Evolutionary conservation across 2,797 vertebrate genomes (phyloP).

Genomic region (Acrocephalus scirpaceus): DNA sequence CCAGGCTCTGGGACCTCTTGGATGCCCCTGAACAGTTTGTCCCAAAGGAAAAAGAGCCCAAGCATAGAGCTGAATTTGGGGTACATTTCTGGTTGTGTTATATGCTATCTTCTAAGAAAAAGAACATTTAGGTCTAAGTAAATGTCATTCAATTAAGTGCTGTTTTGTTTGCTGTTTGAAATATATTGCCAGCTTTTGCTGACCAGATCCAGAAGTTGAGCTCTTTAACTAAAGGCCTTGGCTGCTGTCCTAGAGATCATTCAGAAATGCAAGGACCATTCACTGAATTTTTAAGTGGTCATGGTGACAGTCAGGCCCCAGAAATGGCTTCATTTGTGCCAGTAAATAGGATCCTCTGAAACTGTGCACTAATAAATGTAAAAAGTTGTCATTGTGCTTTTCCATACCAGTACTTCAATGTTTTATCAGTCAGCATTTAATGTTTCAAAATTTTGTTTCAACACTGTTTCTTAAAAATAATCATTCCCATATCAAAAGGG

Average conservation of each 20-base stretch:
- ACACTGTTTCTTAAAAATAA: not conserved
- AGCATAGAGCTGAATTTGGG: not conserved
- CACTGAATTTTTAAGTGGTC: not conserved
- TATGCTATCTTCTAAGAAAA: not conserved
- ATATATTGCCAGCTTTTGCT: not conserved
- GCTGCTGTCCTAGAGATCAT: conserved; percentile 29
- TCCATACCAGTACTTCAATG: not conserved
- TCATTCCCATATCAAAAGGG: not conserved
- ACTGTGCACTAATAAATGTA: not conserved
- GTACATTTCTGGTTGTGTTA: not conserved
- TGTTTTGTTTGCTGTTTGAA: not conserved
- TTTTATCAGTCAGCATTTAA: not conserved
- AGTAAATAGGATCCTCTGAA: not conserved
- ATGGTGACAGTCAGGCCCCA: not conserved
- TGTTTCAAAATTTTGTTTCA: not conserved
- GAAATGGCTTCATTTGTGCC: not conserved
- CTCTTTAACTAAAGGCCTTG: not conserved
- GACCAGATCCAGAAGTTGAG: not conserved
- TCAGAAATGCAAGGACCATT: not conserved
- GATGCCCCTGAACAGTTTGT: not conserved
- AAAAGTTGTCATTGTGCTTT: not conserved
- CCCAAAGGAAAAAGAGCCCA: not conserved
- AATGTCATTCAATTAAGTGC: not conserved
- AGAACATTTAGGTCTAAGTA: not conserved
- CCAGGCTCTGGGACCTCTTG: not conserved